Percentiles rank a stretch among this genome's conserved stretches.
Conservation (phyloP, 2,797 vertebrate species). For the Sebastes jordani region DNA sequence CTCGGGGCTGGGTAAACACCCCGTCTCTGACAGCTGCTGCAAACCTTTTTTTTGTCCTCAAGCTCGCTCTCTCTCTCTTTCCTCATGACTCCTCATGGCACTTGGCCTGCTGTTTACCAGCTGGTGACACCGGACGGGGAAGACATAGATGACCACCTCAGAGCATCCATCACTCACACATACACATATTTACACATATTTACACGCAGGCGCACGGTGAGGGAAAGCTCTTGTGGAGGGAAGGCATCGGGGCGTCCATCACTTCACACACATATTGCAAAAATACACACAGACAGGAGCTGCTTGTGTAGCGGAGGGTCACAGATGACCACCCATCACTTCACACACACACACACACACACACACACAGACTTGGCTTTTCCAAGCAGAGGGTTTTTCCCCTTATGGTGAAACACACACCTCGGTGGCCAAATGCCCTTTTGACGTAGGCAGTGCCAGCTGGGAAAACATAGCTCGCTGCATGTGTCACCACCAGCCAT, state of each 20-base stretch:
- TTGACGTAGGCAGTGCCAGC: conserved; percentile 71
- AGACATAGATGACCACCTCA: conserved; percentile 63
- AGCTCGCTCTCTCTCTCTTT: neutral
- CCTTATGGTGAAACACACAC: conserved; percentile 59
- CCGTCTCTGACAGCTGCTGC: conserved; percentile 60
- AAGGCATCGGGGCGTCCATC: conserved; percentile 18
- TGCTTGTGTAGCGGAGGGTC: conserved; percentile 53
- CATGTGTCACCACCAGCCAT: conserved; percentile 31
- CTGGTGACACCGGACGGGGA: conserved; percentile 44
- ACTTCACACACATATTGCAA: conserved; percentile 48
- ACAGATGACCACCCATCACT: conserved; percentile 56
- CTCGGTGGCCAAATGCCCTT: conserved; percentile 50
- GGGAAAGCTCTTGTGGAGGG: conserved; percentile 35
- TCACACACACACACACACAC: conserved; percentile 4
- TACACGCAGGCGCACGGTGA: neutral
- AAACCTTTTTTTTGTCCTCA: conserved; percentile 32
- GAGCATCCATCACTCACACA: conserved; percentile 46
- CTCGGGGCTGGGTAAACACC: conserved; percentile 55
- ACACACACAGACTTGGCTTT: conserved; percentile 39
- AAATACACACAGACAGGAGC: conserved; percentile 55
- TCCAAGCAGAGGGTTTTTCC: conserved; percentile 60
- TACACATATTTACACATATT: conserved; percentile 9
- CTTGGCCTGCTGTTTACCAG: conserved; percentile 54
- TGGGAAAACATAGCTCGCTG: conserved; percentile 72
- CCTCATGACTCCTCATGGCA: conserved; percentile 33